phyloP scores from a whole-genome alignment of 64 coral and sea anemone genomes.

The Catalaphyllia jardinei region DNA sequence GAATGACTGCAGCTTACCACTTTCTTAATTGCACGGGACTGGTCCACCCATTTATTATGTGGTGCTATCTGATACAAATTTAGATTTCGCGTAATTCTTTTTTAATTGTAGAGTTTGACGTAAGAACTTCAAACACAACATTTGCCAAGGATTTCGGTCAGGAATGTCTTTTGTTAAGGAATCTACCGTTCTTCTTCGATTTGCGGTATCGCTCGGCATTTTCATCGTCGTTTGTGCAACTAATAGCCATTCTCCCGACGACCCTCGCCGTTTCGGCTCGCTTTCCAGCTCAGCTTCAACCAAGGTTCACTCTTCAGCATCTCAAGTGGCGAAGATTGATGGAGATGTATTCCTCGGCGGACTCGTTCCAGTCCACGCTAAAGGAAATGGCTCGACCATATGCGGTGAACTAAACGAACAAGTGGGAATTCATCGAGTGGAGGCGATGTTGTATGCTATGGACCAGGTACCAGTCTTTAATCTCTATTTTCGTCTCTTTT shows the following conservation, averaged over 20 bases:
- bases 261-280: neutral
- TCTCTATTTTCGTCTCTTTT: neutral
- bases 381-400: neutral
- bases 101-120: slow-evolving; percentile 9
- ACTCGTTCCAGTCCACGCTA: slow-evolving; percentile 61
- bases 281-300: neutral
- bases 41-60: neutral
- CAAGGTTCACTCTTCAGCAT: neutral
- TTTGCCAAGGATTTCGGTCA: neutral
- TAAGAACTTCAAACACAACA: neutral
- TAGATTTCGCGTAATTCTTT: neutral
- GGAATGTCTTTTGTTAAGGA: neutral
- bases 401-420: slow-evolving; percentile 78
- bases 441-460: slow-evolving; percentile 91
- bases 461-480: slow-evolving; percentile 52
- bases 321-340: neutral
- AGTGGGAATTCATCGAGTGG: slow-evolving; percentile 89
- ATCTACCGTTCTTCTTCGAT: neutral
- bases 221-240: neutral
- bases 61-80: neutral
- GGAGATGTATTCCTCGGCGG: slow-evolving; percentile 79
- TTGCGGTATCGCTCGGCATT: neutral
- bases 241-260: neutral
- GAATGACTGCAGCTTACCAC: neutral
- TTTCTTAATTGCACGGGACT: neutral